Evolutionary conservation across 2,888 invertebrate species (phyloP).

Genomic region (Oscheius sp.): DNA sequence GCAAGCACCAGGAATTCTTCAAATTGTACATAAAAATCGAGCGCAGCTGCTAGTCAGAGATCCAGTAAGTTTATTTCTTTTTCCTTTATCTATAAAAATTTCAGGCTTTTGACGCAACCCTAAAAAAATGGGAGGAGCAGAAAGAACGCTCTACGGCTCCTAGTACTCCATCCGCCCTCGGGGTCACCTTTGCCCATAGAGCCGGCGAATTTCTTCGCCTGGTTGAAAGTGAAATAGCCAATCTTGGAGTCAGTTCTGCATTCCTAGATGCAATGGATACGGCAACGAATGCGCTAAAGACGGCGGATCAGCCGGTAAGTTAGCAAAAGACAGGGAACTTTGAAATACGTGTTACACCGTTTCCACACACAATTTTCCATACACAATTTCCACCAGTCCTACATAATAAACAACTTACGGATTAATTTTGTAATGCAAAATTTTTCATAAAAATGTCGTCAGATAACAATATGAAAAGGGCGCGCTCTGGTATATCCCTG

Average conservation of each 20-base stretch:
- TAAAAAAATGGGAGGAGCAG: conserved; percentile 87
- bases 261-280: conserved; percentile 50
- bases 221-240: conserved; percentile 55
- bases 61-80: conserved; percentile 74
- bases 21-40: conserved; percentile 93
- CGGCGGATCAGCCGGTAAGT: conserved; percentile 38
- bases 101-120: conserved; percentile 85
- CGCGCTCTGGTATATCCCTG: background rate
- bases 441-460: too few species aligned
- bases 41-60: conserved; percentile 95
- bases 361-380: too few species aligned
- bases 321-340: background rate
- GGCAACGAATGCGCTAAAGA: conserved; percentile 45
- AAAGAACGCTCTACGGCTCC: conserved; percentile 72
- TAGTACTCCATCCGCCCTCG: conserved; percentile 45
- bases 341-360: too few species aligned
- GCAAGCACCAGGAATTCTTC: conserved; percentile 93
- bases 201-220: conserved; percentile 53
- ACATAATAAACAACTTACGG: too few species aligned
- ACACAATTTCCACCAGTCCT: too few species aligned
- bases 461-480: too few species aligned
- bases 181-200: conserved; percentile 40
- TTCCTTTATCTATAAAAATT: conserved; percentile 1
- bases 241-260: conserved; percentile 49
- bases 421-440: too few species aligned